Evolutionary conservation across 1,140 invertebrate species (phyloP), one percentile per base, ranked within the genome.

Genomic region (Meloidogyne floridensis): DNA sequence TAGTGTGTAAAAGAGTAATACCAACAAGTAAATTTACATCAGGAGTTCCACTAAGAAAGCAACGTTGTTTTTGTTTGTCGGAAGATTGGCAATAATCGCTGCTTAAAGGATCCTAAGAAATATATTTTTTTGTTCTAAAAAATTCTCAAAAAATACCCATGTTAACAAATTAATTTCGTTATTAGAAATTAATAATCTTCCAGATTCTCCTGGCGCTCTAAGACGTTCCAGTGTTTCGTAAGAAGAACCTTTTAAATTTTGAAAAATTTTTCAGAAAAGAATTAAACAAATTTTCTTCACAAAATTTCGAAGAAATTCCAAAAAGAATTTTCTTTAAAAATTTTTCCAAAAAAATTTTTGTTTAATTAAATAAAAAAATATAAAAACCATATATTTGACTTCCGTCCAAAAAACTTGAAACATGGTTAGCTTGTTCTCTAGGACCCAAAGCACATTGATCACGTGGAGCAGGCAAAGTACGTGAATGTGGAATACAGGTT

Each of bases 361-460:
- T 32, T 32, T 32, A 32, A 32, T 32, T 32, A 32, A 32, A 2
- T 20, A 20, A 32, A 32, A 32, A 32, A 32, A 32, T 32, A 32
- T 32, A 32, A 32, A 32, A 32, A 0, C 95, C 95, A 89, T 97
- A 97, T 71, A 97, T 91, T 10, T 93, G 93, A 0, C 95, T 96
- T 0, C 91, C 94, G 87, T 97, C 96, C 59, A 97, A 91, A 89
- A 93, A 97, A 0, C 94, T 94, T 0, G 95, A 95, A 87, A 96
- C 95, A 87, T 96, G 95, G 91, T 97, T 97, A 4, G 96, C 93
- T 91, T 97, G 96, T 86, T 97, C 95, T 81, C 96, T 92, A 0
- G 95, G 94, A 15, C 95, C 95, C 85, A 89, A 79, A 42, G 53
- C 59, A 79, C 88, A 89, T 20, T 86, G 75, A 13, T 81, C 71